Base-by-base conservation (phyloP, 2,797 vertebrate species). In the Catostomus latipinnis region DNA sequence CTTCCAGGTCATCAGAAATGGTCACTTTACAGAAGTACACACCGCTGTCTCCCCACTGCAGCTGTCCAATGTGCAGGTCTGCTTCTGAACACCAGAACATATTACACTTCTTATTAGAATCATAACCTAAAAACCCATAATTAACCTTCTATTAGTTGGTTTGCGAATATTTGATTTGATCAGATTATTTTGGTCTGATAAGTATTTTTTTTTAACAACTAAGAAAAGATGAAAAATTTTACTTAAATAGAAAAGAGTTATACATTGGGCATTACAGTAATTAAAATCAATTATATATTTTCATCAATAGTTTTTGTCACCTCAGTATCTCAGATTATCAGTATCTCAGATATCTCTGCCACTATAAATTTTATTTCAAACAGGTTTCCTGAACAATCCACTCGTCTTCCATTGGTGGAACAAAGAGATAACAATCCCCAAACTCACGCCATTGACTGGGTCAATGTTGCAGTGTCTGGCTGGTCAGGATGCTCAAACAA, bases 11-110 rank as follows among this genome's bases (percentile, higher is more conserved):
- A 53, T 99, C 94, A 0, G 97, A 89, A 43, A 97, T 96, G 82
- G 96, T 92, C 58, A 99, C 93, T 76, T 97, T 94, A 73, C 98
- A 99, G 91, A 95, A 96, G 86, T 99, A 99, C 12, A 98, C 95
- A 0, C 98, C 98, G 1, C 97, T 98, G 93, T 99, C 98, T 6
- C 98, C 98, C 98, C 98, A 99, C 92, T 96, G 93, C 87, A 99
- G 83, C 88, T 96, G 95, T 73, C 97, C 95, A 46, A 99, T 98
- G 61, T 95, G 95, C 84, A 99, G 93, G 84, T 98, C 97, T 6
- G 96, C 97, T 90, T 96, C 98, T 99, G 90, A 80, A 90, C 53
- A 34, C 5, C 45, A 60, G 13, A 60, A 71, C n/a, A 77, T 10
- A 49, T 66, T 70, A 54, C 8, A 18, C 22, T 9, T 62, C 7